phyloP scores from a whole-genome alignment of 2,113 vertebrate species.

The Sclerurus mexicanus region DNA sequence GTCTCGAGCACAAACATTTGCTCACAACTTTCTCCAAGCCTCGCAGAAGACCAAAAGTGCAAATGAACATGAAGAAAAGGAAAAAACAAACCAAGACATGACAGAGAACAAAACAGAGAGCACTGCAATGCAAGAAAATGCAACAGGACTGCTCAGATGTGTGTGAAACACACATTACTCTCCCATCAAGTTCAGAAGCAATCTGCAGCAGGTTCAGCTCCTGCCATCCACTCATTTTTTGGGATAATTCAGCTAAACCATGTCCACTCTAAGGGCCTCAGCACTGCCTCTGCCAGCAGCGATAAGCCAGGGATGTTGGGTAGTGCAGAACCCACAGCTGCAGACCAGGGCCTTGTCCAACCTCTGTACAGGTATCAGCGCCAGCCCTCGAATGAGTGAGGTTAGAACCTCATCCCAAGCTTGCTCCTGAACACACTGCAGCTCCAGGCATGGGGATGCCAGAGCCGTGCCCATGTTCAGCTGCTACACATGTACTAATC shows the following conservation, averaged over 20 bases:
- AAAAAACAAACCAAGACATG: not conserved
- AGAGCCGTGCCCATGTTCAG: not conserved
- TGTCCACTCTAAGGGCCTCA: accelerated
- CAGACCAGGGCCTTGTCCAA: not conserved
- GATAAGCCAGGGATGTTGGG: not conserved
- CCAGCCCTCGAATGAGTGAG: not conserved
- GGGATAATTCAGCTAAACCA: not conserved
- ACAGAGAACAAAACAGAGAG: not conserved
- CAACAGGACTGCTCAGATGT: not conserved
- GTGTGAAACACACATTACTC: not conserved
- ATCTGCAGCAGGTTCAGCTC: not conserved
- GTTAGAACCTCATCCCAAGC: not conserved
- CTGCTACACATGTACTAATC: accelerated
- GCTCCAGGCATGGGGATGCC: not conserved
- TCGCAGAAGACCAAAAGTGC: not conserved
- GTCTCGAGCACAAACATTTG: not conserved
- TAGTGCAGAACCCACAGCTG: not conserved
- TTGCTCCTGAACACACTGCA: not conserved
- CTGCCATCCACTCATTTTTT: not conserved
- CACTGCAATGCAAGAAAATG: not conserved
- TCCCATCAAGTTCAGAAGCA: not conserved
- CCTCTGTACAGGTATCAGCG: not conserved
- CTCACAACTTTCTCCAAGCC: not conserved
- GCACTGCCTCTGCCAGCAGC: not conserved
- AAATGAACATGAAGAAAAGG: not conserved